A percentile compares a stretch with the other conserved stretches of the same genome.
phyloP scores from a whole-genome alignment of 2,113 vertebrate genomes.

The Urocitellus parryii region DNA sequence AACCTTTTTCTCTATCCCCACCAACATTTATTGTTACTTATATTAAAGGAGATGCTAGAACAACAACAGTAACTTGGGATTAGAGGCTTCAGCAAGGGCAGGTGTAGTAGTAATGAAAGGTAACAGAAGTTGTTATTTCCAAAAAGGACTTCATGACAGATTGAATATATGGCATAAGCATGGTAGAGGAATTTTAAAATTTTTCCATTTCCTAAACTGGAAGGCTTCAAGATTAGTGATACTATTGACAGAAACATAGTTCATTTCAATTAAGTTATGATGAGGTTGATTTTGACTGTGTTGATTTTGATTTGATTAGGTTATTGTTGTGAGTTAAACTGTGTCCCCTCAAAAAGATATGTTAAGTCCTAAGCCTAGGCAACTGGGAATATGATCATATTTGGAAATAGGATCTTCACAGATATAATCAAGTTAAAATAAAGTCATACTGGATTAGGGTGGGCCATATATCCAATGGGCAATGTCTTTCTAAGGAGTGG shows the following conservation, averaged over 20 bases:
- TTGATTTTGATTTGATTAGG: neutral
- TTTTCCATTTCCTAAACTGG: neutral
- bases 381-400: neutral
- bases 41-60: neutral
- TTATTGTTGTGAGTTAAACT: neutral
- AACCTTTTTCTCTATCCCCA: too few relatives aligned
- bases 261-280: neutral
- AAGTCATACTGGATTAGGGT: neutral
- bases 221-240: neutral
- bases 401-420: neutral
- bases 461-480: neutral
- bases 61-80: neutral
- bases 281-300: neutral
- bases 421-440: neutral
- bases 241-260: neutral
- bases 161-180: neutral
- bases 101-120: neutral
- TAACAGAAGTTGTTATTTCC: neutral
- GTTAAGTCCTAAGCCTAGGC: neutral
- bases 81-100: neutral
- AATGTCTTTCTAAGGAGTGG: neutral
- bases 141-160: neutral
- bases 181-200: neutral
- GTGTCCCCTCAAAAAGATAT: neutral
- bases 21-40: too few relatives aligned